Evolutionary conservation across 2,888 invertebrate species (phyloP).

Genomic region (Dorcus parallelipipedus): DNA sequence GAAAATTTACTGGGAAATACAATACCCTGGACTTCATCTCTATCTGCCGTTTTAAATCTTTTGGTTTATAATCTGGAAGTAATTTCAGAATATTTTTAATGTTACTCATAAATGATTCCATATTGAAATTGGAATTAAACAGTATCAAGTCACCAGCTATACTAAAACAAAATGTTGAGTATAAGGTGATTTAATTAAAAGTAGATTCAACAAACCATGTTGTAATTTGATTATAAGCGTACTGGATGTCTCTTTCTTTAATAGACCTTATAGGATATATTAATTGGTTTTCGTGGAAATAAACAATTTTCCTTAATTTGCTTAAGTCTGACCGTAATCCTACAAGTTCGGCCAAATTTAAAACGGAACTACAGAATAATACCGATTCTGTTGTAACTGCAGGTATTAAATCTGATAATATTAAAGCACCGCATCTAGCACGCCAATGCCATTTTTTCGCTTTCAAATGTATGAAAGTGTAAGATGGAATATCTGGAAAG

Average conservation of each 20-base stretch:
- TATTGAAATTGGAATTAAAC: constrained; percentile 71
- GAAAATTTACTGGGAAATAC: constrained; percentile 40
- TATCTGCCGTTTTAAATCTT: constrained; percentile 54
- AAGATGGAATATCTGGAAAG: constrained; percentile 35
- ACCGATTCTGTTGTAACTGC: constrained; percentile 52
- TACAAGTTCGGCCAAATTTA: constrained; percentile 67
- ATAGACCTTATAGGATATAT: constrained; percentile 64
- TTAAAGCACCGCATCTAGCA: constrained; percentile 64
- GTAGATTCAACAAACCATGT: constrained; percentile 54
- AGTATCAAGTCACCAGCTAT: constrained; percentile 64
- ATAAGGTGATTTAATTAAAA: not conserved
- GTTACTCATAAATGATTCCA: constrained; percentile 61
- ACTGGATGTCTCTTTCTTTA: constrained; percentile 70
- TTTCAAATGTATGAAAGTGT: constrained; percentile 56
- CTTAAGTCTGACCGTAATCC: constrained; percentile 64
- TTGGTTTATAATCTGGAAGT: constrained; percentile 63
- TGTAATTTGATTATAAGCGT: constrained; percentile 70
- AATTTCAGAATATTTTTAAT: constrained; percentile 60
- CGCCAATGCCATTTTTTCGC: constrained; percentile 79
- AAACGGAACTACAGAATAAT: constrained; percentile 65
- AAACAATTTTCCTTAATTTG: constrained; percentile 61
- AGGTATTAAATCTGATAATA: constrained; percentile 60
- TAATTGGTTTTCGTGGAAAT: constrained; percentile 77
- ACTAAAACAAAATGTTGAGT: constrained; percentile 42
- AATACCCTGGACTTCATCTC: constrained; percentile 60